phyloP scores from a whole-genome alignment of 2,113 vertebrate genomes.

The Halichoeres trimaculatus region DNA sequence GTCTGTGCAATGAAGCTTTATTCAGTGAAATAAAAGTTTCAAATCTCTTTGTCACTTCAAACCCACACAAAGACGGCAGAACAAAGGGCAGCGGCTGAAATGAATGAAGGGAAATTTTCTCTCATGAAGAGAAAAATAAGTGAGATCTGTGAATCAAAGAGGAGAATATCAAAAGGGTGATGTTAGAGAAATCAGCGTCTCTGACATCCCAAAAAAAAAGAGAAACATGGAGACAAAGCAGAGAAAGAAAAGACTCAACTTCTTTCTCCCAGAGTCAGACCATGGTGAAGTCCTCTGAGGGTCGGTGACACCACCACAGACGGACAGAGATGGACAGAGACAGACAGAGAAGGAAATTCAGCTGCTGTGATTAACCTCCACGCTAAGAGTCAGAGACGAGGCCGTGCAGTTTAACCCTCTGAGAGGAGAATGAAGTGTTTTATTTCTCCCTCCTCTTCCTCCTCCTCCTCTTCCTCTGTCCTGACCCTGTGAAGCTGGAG shows the following conservation, averaged over 20 bases:
- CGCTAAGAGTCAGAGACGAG: slow-evolving; percentile 43
- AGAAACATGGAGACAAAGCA: not conserved
- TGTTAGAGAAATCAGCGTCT: not conserved
- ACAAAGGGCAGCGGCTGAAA: not conserved
- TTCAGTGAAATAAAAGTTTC: too few species aligned
- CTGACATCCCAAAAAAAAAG: not conserved
- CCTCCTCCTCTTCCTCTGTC: slow-evolving; percentile 1
- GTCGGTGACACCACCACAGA: slow-evolving; percentile 11
- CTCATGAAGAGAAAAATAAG: too few species aligned
- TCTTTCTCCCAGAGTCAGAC: not conserved
- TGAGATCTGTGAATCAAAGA: too few species aligned
- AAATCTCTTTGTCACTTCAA: not conserved
- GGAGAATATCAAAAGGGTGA: not conserved
- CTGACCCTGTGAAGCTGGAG: slow-evolving; percentile 38
- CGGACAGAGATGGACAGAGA: slow-evolving; percentile 28
- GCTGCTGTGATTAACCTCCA: slow-evolving; percentile 60
- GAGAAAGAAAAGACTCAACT: not conserved
- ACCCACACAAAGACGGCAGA: not conserved
- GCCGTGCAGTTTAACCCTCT: slow-evolving; percentile 39
- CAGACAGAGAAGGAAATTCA: slow-evolving; percentile 19
- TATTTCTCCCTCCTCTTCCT: slow-evolving; percentile 24
- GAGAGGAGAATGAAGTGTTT: slow-evolving; percentile 10
- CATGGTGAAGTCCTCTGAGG: not conserved
- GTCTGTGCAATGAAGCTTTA: not conserved
- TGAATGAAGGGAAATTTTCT: not conserved